phyloP scores from a whole-genome alignment of 2,888 invertebrate genomes.

The Ecliptopera silaceata region DNA sequence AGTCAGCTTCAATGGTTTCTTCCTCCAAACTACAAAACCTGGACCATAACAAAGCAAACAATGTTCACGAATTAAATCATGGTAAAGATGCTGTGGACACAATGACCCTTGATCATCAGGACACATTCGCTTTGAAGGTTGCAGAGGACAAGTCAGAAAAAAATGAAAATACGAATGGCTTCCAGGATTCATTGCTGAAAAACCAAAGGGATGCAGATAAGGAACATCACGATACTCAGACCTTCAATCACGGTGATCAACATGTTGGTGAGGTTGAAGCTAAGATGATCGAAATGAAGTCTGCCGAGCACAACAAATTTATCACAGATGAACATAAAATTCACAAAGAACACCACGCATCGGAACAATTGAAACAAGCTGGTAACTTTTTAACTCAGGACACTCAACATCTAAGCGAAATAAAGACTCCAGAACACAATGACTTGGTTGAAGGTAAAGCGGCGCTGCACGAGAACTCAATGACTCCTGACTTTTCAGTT shows the following conservation, averaged over 20 bases:
- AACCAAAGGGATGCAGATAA: slow-evolving; percentile 16
- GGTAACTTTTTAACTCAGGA: slow-evolving; percentile 5
- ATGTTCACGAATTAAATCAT: background rate
- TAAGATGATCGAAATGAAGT: slow-evolving; percentile 22
- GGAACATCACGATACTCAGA: background rate
- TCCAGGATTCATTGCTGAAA: slow-evolving; percentile 16
- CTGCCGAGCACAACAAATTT: slow-evolving; percentile 14
- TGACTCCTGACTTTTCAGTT: slow-evolving; percentile 6
- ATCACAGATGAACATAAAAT: slow-evolving; percentile 15
- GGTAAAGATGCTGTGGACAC: slow-evolving; percentile 1
- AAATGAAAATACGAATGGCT: slow-evolving; percentile 20
- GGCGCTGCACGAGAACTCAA: slow-evolving; percentile 13
- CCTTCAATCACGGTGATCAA: slow-evolving; percentile 10
- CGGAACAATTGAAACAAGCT: slow-evolving; percentile 19
- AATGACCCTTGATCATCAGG: slow-evolving; percentile 5
- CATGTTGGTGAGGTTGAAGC: background rate
- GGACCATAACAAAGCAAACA: slow-evolving; percentile 16
- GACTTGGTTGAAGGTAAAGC: slow-evolving; percentile 21
- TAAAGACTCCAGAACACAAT: slow-evolving; percentile 9
- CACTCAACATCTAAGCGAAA: background rate
- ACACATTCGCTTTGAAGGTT: slow-evolving; percentile 20
- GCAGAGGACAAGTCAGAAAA: slow-evolving; percentile 24
- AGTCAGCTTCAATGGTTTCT: slow-evolving; percentile 42
- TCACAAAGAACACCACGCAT: slow-evolving; percentile 10
- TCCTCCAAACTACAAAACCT: slow-evolving; percentile 38